phyloP scores from a whole-genome alignment of 2,797 vertebrate genomes.

The Emydoidea blandingii region DNA sequence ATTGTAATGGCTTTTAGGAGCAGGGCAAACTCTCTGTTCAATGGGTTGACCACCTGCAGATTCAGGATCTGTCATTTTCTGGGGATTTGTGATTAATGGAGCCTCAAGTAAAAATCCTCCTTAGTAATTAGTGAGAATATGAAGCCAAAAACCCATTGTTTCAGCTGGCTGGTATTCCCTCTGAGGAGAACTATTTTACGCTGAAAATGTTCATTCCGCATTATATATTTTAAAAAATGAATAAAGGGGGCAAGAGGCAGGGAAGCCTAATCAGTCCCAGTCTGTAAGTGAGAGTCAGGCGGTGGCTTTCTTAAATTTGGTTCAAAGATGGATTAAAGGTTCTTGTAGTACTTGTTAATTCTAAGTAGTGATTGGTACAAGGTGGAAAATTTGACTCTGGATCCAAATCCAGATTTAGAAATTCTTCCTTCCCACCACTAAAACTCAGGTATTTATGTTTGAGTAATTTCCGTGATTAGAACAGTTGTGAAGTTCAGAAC shows the following conservation, averaged over 20 bases:
- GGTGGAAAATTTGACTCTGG: neutral
- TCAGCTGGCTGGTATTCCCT: neutral
- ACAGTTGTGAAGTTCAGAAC: neutral
- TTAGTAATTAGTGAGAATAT: neutral
- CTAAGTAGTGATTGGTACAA: neutral
- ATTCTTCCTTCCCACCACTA: neutral
- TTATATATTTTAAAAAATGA: neutral
- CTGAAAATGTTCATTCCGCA: accelerated
- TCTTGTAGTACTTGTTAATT: neutral
- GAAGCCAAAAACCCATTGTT: neutral
- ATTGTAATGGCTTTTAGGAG: neutral
- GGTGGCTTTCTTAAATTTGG: neutral
- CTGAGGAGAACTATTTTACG: neutral
- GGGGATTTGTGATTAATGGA: neutral
- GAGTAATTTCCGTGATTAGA: neutral
- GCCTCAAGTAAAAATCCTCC: neutral
- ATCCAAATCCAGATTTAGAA: neutral
- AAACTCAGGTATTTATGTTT: accelerated
- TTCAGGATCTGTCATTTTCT: slow-evolving; percentile 19
- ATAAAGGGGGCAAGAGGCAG: neutral
- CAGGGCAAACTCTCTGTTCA: neutral
- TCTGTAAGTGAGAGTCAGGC: neutral
- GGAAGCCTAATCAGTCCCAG: neutral
- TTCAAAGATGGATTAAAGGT: neutral
- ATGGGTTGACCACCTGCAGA: neutral